phyloP scores from a whole-genome alignment of 2,113 vertebrate species.

The Arothron firmamentum region DNA sequence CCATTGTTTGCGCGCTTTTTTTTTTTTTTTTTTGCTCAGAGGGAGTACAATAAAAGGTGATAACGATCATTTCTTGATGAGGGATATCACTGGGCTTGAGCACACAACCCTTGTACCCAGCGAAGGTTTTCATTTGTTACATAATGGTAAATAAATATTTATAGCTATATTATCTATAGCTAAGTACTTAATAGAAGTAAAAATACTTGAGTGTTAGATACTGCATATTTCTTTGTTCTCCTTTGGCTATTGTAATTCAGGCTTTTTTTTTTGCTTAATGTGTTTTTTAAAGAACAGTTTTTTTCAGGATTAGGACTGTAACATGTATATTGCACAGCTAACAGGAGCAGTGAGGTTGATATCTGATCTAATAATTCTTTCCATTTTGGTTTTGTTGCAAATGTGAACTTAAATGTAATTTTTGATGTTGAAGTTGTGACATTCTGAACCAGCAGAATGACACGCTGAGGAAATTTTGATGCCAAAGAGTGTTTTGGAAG shows the following conservation, averaged over 20 bases:
- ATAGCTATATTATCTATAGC: not conserved
- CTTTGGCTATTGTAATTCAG: not conserved
- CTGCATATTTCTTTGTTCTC: constrained; percentile 11
- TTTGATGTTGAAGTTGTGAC: constrained; percentile 11
- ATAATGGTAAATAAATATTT: constrained; percentile 38
- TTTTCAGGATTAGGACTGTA: not conserved
- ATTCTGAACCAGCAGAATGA: constrained; percentile 42
- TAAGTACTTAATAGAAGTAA: constrained; percentile 29
- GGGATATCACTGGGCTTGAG: constrained; percentile 48
- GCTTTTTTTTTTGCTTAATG: not conserved
- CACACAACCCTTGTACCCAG: constrained; percentile 61
- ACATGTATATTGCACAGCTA: no score
- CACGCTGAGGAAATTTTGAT: constrained; percentile 44
- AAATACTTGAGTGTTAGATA: constrained; percentile 6
- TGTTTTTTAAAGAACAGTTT: not conserved
- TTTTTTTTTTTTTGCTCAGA: constrained; percentile 14
- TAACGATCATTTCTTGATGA: constrained; percentile 14
- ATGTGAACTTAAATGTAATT: constrained; percentile 12
- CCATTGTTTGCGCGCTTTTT: constrained; percentile 5
- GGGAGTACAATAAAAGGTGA: constrained; percentile 24
- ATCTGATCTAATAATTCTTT: not conserved
- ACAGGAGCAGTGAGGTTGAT: no score
- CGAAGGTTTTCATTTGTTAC: constrained; percentile 44
- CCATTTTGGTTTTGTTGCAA: constrained; percentile 13
- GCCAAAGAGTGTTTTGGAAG: constrained; percentile 69